A percentile compares a stretch with the other conserved stretches of the same genome.
Evolutionary conservation across 2,113 vertebrate genomes (phyloP).

Genomic region (Thamnophis sirtalis): DNA sequence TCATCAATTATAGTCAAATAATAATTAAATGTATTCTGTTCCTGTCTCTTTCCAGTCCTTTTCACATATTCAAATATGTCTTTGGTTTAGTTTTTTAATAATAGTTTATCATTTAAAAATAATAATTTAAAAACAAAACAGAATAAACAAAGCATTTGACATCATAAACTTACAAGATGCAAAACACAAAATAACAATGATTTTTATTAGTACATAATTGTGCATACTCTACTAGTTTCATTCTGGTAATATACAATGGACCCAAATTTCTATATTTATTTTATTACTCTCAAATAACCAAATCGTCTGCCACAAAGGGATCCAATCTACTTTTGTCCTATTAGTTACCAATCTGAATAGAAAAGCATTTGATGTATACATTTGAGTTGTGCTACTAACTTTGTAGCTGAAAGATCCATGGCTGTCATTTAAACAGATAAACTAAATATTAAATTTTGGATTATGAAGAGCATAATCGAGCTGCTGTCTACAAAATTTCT

Average conservation of each 20-base stretch:
- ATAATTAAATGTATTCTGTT: background rate
- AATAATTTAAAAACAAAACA: background rate
- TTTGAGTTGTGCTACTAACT: background rate
- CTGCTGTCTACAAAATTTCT: background rate
- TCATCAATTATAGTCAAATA: background rate
- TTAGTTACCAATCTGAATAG: background rate
- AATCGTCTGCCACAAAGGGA: background rate
- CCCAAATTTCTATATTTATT: background rate
- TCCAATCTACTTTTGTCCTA: background rate
- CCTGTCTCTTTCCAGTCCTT: background rate
- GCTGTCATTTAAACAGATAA: background rate
- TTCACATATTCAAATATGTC: background rate
- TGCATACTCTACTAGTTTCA: background rate
- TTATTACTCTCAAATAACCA: background rate
- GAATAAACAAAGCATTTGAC: background rate
- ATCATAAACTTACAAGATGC: background rate
- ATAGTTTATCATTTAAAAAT: background rate
- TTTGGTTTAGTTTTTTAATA: background rate
- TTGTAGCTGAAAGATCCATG: background rate
- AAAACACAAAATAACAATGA: background rate
- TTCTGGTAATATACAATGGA: background rate
- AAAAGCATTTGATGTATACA: background rate
- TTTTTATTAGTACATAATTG: background rate
- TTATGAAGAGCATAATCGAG: background rate
- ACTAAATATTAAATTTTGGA: background rate